A percentile compares a stretch with the other conserved stretches of the same genome.
Evolutionary conservation across 2,797 vertebrate species (phyloP).

Genomic region (Xiphorhynchus erythropygius): DNA sequence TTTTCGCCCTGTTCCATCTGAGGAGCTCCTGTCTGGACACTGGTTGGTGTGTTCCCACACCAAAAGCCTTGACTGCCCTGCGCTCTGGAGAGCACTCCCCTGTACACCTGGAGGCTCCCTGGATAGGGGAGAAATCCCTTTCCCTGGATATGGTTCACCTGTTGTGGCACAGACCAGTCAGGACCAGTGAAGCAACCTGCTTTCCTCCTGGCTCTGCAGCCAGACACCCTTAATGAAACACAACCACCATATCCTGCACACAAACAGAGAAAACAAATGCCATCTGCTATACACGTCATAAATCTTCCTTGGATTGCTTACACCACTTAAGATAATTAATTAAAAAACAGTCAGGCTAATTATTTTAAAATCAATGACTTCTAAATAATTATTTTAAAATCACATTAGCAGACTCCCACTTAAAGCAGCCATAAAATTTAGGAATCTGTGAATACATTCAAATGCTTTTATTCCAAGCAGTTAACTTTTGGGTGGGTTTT

Average conservation of each 20-base stretch:
- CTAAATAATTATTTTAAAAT: background rate
- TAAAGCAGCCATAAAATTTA: background rate
- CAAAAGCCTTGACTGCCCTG: background rate
- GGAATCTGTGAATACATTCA: background rate
- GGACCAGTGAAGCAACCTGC: background rate
- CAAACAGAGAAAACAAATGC: background rate
- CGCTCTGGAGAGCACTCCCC: background rate
- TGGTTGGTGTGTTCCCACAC: too few relatives aligned
- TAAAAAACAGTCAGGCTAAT: background rate
- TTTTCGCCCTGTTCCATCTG: background rate
- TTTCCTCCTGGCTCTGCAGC: background rate
- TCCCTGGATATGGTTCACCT: background rate
- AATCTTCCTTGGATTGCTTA: background rate
- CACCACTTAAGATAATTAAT: background rate
- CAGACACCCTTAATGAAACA: background rate
- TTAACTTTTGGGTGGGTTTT: background rate
- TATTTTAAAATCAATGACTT: slow-evolving; percentile 9
- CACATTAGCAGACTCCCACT: background rate
- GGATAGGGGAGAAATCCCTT: background rate
- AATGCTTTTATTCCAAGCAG: background rate
- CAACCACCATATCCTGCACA: background rate
- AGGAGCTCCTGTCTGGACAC: background rate
- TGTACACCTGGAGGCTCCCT: background rate
- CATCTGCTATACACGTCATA: background rate
- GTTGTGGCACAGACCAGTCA: background rate